Percentiles rank a stretch among this genome's conserved stretches.
Conservation (phyloP, 2,113 vertebrate genomes). For the Hemiprocne comata region DNA sequence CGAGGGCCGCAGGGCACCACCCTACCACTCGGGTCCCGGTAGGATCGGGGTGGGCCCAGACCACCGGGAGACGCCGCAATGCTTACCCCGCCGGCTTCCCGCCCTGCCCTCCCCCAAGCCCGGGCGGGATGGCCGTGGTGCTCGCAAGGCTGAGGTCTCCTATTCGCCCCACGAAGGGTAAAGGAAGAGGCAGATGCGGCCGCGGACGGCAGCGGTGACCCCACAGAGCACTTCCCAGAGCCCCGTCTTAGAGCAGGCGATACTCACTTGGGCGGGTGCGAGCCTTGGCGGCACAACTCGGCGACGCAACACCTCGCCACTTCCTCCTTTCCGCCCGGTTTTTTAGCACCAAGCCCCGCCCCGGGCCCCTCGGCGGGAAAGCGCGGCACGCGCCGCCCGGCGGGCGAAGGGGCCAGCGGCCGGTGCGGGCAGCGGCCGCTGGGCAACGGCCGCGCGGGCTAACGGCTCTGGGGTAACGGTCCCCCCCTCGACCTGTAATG, state of each 20-base stretch:
- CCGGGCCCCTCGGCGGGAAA: background rate
- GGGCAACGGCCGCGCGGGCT: too few species aligned
- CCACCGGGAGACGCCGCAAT: rapidly evolving
- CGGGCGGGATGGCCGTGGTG: background rate
- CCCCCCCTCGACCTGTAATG: too few species aligned
- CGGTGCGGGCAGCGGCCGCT: too few species aligned
- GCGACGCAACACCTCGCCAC: background rate
- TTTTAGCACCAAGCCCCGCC: background rate
- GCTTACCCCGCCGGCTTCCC: background rate
- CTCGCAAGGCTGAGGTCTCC: too few species aligned
- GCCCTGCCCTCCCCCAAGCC: background rate
- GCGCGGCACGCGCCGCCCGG: background rate
- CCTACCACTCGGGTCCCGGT: too few species aligned
- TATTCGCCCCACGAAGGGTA: rapidly evolving
- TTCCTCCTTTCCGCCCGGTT: background rate
- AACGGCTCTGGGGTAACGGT: background rate
- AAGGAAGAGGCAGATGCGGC: too few species aligned
- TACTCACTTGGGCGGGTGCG: too few species aligned
- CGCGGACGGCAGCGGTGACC: rapidly evolving
- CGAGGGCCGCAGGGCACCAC: too few species aligned
- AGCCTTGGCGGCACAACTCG: background rate
- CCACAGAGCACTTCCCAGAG: rapidly evolving
- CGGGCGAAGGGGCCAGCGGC: background rate
- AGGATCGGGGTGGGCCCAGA: too few species aligned
- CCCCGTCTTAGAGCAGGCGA: too few species aligned